A percentile compares a stretch with the other conserved stretches of the same genome.
phyloP scores from a whole-genome alignment of 1,140 invertebrate species.

The Meloidogyne floridensis region DNA sequence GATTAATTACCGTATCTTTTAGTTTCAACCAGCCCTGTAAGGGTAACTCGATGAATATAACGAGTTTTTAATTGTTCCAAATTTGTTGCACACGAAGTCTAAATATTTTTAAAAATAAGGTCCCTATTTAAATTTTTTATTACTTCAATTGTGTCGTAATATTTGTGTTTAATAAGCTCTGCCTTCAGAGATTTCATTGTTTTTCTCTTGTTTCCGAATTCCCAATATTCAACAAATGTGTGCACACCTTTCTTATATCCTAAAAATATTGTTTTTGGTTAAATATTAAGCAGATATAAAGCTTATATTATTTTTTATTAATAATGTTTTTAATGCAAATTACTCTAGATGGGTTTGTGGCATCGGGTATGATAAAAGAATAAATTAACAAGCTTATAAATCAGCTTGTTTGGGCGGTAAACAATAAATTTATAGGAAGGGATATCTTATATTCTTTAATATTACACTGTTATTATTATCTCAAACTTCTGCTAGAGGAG shows the following conservation, averaged over 20 bases:
- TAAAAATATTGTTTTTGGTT: neutral
- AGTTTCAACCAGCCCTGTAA: neutral
- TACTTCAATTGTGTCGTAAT: neutral
- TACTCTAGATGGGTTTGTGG: too few relatives aligned
- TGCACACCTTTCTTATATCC: neutral
- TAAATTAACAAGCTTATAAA: too few relatives aligned
- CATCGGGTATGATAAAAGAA: too few relatives aligned
- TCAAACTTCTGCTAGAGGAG: too few relatives aligned
- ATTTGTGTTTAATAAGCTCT: conserved; percentile 11
- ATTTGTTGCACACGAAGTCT: too few relatives aligned
- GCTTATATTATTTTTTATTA: too few relatives aligned
- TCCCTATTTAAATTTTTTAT: neutral
- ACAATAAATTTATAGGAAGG: accelerated
- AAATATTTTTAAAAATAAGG: too few relatives aligned
- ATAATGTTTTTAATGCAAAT: too few relatives aligned
- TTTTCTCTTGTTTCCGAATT: neutral
- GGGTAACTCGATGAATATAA: conserved; percentile 19
- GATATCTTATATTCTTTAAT: too few relatives aligned
- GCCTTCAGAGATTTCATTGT: neutral
- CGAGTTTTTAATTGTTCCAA: neutral
- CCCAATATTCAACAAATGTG: conserved; percentile 11
- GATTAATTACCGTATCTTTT: neutral
- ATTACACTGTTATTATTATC: too few relatives aligned
- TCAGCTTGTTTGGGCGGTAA: too few relatives aligned
- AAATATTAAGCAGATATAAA: neutral